Conservation (phyloP, 2,113 vertebrate species). For the Saccopteryx bilineata region DNA sequence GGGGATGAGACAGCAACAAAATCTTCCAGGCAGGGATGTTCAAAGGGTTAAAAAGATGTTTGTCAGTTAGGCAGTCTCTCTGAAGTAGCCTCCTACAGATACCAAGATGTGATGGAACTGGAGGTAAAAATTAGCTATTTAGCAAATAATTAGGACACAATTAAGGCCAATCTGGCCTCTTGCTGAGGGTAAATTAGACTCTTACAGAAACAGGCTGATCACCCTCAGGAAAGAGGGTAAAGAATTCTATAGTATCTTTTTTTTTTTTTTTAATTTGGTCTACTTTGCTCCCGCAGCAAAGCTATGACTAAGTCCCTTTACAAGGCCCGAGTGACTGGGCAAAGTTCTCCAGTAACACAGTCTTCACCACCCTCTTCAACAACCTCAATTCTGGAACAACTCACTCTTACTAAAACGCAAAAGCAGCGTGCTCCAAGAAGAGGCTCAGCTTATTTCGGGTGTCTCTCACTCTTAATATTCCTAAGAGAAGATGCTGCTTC, state of each 20-base stretch:
- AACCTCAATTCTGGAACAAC: constrained; percentile 12
- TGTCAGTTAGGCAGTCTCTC: constrained; percentile 42
- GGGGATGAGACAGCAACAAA: background rate
- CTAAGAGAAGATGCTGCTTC: background rate
- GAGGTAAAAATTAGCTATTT: constrained; percentile 79
- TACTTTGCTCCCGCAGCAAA: constrained; percentile 51
- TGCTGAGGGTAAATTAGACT: constrained; percentile 82
- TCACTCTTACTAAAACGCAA: constrained; percentile 30
- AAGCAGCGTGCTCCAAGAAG: constrained; percentile 22
- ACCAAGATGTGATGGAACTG: constrained; percentile 51
- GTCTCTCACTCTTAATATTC: constrained; percentile 26
- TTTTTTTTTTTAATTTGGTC: constrained; percentile 52
- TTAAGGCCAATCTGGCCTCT: constrained; percentile 83
- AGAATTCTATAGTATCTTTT: background rate
- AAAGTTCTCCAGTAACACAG: background rate
- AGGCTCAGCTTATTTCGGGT: background rate
- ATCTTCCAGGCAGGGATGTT: background rate
- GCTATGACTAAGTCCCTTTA: background rate
- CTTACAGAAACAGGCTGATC: constrained; percentile 66
- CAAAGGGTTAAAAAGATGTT: constrained; percentile 63
- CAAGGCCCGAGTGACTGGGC: constrained; percentile 1
- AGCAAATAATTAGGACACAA: constrained; percentile 82
- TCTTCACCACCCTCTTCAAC: background rate
- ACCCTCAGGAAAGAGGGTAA: constrained; percentile 72
- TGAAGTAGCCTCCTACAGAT: constrained; percentile 56